Percentiles rank a stretch among this genome's conserved stretches.
Conservation (phyloP, 2,113 vertebrate species). For the Pseudopodoces humilis region DNA sequence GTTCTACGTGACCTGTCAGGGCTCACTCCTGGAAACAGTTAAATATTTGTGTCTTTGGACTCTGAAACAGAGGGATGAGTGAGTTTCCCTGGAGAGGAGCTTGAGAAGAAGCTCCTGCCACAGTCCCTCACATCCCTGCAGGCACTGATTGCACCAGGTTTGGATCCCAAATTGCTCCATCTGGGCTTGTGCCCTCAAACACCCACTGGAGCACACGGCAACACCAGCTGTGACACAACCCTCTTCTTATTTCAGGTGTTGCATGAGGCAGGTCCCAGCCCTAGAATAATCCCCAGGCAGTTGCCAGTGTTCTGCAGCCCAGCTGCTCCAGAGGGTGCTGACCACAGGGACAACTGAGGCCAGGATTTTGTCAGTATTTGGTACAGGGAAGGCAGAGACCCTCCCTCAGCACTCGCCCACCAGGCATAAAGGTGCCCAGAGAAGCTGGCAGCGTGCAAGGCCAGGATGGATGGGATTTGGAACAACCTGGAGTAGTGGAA, state of each 20-base stretch:
- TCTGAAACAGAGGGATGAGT: accelerated
- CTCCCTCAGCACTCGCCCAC: accelerated
- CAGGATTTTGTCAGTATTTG: background rate
- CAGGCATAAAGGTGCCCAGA: background rate
- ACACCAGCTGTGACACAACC: background rate
- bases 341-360: background rate
- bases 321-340: background rate
- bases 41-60: no score
- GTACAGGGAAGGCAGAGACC: background rate
- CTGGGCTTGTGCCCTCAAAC: background rate
- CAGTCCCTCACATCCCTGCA: accelerated
- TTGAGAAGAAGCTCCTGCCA: background rate
- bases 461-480: background rate
- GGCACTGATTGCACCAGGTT: background rate
- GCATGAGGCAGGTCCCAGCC: accelerated
- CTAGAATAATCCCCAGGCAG: no score
- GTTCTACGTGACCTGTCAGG: accelerated
- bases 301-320: background rate
- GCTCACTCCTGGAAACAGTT: background rate
- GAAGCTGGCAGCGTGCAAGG: background rate
- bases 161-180: background rate
- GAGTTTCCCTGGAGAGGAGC: background rate
- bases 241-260: background rate
- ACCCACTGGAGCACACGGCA: background rate
- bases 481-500: background rate